A percentile compares a stretch with the other conserved stretches of the same genome.
phyloP scores from a whole-genome alignment of 2,797 vertebrate species.

The Heterohyrax brucei region DNA sequence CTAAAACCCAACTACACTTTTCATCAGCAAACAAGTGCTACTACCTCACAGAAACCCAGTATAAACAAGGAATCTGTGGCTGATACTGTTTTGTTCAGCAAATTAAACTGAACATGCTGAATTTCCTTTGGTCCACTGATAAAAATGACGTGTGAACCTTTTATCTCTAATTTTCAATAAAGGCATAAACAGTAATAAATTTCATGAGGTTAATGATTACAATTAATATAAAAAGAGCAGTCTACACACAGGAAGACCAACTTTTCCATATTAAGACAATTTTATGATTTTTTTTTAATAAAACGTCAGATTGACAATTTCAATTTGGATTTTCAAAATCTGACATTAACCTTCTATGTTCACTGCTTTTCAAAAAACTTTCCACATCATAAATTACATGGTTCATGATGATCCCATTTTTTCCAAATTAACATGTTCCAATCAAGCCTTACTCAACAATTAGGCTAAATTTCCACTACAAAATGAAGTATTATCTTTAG shows the following conservation, averaged over 20 bases:
- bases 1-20: constrained; percentile 6
- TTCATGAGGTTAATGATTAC: not conserved
- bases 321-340: not conserved
- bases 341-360: not conserved
- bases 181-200: not conserved
- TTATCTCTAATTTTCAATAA: not conserved
- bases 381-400: not conserved
- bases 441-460: constrained; percentile 5
- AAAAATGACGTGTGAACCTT: not conserved
- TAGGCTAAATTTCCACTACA: constrained; percentile 21
- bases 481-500: constrained; percentile 11
- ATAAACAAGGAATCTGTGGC: not conserved
- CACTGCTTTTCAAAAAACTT: constrained; percentile 46
- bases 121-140: not conserved
- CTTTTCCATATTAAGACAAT: not conserved
- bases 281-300: not conserved
- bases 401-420: not conserved
- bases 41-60: not conserved
- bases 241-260: not conserved
- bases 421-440: constrained; percentile 18
- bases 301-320: constrained; percentile 9
- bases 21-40: constrained; percentile 18
- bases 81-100: constrained; percentile 41
- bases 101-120: not conserved
- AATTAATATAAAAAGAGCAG: not conserved